Base-by-base conservation (phyloP, 2,888 invertebrate species). In the Scrobipalpa costella region DNA sequence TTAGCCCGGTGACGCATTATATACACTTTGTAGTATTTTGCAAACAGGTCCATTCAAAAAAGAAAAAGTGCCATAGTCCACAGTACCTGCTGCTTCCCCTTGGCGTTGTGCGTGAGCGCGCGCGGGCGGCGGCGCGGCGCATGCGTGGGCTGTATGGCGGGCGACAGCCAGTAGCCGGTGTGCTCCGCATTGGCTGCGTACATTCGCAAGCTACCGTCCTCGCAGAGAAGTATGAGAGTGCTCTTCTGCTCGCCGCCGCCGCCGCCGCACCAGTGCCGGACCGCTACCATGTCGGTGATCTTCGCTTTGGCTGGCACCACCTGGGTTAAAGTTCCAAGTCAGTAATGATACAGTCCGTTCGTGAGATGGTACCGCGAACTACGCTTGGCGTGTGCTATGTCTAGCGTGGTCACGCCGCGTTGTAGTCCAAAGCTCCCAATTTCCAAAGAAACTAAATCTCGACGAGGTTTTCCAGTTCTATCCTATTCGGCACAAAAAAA, bases 261-360 rank as follows among this genome's bases (percentile, higher is more conserved):
- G 77, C 98, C 87, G 15, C 95, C 94, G 64, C 95, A 95, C 67
- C 95, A 94, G 81, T 99, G 98, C 0, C 98, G 94, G 61, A 99
- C 96, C 0, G 98, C 98, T 0, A 98, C 98, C 94, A 98, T 97
- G 83, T 99, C 99, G 85, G 98, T 98, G 57, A 98, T 98, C 86
- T 98, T 98, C 0, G 98, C 96, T 83, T 99, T 99, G 0, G 97
- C 95, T 0, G 97, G 96, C 15, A 95, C 93, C 38, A 95, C 87
- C 92, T 92, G 68, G 0, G 19, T 49, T 44, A 59, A 36, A 36
- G 7, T 19, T 7, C 6, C 15, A 1, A 27, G 27, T 27, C 5
- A 27, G 5, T 27, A 27, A 27, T 5, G 27, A 27, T n/a, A n/a
- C n/a, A n/a, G n/a, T n/a, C n/a, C n/a, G n/a, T n/a, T n/a, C n/a